Conservation (phyloP, 2,113 vertebrate genomes). For the Galemys pyrenaicus region DNA sequence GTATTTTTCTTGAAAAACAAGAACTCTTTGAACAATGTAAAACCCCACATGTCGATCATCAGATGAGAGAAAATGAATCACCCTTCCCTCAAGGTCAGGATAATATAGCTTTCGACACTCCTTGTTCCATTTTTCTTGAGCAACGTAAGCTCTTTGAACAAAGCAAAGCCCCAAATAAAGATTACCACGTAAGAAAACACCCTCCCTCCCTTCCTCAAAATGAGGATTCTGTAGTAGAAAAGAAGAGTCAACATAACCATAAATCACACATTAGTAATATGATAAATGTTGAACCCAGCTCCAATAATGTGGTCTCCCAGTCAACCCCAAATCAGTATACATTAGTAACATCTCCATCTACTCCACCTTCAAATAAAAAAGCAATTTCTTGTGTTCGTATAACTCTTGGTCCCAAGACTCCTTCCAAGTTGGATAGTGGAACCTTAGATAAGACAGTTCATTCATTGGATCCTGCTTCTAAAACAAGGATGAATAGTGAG, state of each 20-base stretch:
- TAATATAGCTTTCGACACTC: conserved; percentile 50
- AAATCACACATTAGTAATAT: background rate
- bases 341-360: background rate
- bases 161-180: conserved; percentile 55
- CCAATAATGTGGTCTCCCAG: fast-evolving
- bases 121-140: conserved; percentile 64
- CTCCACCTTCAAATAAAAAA: conserved; percentile 76
- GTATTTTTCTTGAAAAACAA: conserved; percentile 64
- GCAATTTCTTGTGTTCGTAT: conserved; percentile 87
- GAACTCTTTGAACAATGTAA: conserved; percentile 58
- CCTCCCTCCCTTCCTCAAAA: conserved; percentile 1
- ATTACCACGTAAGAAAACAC: conserved; percentile 37
- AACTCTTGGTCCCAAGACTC: conserved; percentile 85
- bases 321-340: background rate
- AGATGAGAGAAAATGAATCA: conserved; percentile 48
- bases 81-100: conserved; percentile 45
- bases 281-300: background rate
- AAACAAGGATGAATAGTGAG: background rate
- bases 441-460: conserved; percentile 60
- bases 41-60: conserved; percentile 37
- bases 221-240: background rate
- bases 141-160: conserved; percentile 59
- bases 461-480: background rate
- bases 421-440: conserved; percentile 9
- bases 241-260: conserved; percentile 27